Evolutionary conservation across 2,797 vertebrate genomes (phyloP).

Genomic region (Phataginus tricuspis): DNA sequence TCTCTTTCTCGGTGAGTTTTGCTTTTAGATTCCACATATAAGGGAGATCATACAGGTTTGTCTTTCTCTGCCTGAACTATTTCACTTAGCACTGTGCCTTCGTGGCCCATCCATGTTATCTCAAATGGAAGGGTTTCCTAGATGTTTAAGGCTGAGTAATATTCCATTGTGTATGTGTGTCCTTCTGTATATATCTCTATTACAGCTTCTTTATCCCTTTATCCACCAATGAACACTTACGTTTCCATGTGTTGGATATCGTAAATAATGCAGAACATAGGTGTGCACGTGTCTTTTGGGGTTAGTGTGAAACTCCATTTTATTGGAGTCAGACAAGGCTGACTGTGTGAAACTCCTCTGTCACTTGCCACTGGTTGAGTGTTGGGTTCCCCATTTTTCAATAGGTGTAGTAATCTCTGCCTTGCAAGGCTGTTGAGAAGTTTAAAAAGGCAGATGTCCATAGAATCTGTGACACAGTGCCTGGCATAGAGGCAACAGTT

Average conservation of each 20-base stretch:
- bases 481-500: background rate
- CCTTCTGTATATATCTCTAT: background rate
- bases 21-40: background rate
- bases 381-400: background rate
- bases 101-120: background rate
- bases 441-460: background rate
- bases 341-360: background rate
- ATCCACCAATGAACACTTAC: too few relatives aligned
- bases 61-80: background rate
- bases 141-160: background rate
- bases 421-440: constrained; percentile 42
- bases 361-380: background rate
- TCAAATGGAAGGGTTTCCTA: background rate
- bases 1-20: background rate
- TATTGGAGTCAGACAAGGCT: background rate
- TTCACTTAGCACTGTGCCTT: background rate
- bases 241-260: background rate
- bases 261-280: background rate
- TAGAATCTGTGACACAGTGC: background rate
- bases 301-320: background rate
- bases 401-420: too few relatives aligned
- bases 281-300: background rate
- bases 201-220: background rate
- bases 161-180: background rate
- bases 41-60: background rate